These are phyloP conservation scores for Clarias pachynema DNA, from an alignment of 2,797 vertebrate species.

Conservation along the genomic window DNA sequence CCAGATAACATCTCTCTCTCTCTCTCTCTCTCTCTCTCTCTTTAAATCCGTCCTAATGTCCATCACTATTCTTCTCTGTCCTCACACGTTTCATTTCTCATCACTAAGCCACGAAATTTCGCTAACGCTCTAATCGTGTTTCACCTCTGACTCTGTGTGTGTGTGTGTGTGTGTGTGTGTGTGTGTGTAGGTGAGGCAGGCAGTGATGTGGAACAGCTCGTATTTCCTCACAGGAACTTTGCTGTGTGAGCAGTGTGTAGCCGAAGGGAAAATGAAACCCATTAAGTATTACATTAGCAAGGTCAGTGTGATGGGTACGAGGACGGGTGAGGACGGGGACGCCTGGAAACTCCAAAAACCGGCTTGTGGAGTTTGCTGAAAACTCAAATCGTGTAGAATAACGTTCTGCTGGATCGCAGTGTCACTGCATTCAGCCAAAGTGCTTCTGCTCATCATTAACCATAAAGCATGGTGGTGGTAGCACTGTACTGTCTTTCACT, in stretches of 20 bases:
- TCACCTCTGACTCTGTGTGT: slow-evolving; percentile 15
- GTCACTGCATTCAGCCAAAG: neutral
- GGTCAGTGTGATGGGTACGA: slow-evolving; percentile 17
- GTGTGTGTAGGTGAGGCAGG: slow-evolving; percentile 62
- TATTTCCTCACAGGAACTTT: neutral
- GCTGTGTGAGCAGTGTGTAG: slow-evolving; percentile 17
- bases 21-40: slow-evolving; percentile 27
- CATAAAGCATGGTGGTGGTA: neutral
- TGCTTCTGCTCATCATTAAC: neutral
- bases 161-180: slow-evolving; percentile 51
- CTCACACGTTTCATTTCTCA: slow-evolving; percentile 61
- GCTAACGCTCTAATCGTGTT: slow-evolving; percentile 69
- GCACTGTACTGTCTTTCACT: neutral
- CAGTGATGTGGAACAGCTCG: neutral
- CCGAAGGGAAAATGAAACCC: slow-evolving; percentile 42
- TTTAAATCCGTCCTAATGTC: slow-evolving; percentile 5
- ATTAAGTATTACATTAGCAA: slow-evolving; percentile 35
- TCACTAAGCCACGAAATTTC: slow-evolving; percentile 48
- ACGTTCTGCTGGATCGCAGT: neutral
- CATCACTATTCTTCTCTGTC: neutral
- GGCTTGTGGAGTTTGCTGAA: neutral
- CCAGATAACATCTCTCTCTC: slow-evolving; percentile 24
- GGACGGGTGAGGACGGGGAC: neutral
- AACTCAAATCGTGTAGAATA: neutral
- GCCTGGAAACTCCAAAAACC: too few relatives aligned